Percentiles rank a stretch among this genome's conserved stretches.
These are phyloP conservation scores for Apoderus coryli DNA, from an alignment of 2,888 invertebrate genomes.

Conservation along the genomic window DNA sequence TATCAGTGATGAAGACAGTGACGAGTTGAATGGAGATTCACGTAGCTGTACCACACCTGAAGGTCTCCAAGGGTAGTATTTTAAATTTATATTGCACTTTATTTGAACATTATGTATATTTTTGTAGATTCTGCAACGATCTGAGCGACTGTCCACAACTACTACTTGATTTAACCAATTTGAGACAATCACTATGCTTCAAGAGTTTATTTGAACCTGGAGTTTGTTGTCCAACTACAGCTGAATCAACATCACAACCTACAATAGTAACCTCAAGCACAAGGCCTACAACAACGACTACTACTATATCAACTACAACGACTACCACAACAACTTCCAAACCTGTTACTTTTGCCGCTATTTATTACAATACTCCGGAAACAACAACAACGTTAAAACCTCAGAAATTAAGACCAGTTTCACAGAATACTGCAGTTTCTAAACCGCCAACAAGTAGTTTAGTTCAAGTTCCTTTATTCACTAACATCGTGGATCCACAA, in stretches of 20 bases:
- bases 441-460: too few relatives aligned
- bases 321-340: background rate
- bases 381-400: too few relatives aligned
- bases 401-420: too few relatives aligned
- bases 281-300: conserved; percentile 15
- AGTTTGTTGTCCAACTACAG: conserved; percentile 63
- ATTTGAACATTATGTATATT: too few relatives aligned
- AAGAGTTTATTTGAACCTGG: conserved; percentile 85
- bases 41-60: conserved; percentile 70
- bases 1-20: conserved; percentile 35
- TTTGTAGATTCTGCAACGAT: conserved; percentile 56
- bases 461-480: too few relatives aligned
- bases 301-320: conserved; percentile 5
- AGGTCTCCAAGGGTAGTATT: conserved; percentile 48
- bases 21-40: conserved; percentile 35
- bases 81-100: conserved; percentile 3
- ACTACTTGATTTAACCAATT: conserved; percentile 61
- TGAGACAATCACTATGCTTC: conserved; percentile 79
- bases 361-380: too few relatives aligned
- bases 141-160: conserved; percentile 78
- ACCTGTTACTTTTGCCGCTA: conserved; percentile 1
- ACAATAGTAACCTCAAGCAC: conserved; percentile 20
- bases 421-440: too few relatives aligned
- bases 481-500: background rate
- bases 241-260: conserved; percentile 26